These are phyloP conservation scores for Palaemon carinicauda DNA, from an alignment of 1,140 invertebrate species.

Conservation along the genomic window DNA sequence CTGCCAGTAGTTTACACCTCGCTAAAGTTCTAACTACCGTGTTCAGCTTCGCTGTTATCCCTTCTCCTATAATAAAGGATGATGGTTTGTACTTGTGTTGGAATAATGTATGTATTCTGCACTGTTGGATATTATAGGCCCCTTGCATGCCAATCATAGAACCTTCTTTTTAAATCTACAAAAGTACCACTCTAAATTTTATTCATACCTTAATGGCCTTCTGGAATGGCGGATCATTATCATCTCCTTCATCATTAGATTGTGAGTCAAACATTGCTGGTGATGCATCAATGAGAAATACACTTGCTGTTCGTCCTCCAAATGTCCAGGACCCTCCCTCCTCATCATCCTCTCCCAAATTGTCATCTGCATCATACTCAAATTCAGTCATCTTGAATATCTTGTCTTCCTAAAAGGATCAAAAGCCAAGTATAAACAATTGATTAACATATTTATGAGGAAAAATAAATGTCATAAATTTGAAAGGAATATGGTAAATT, in stretches of 20 bases:
- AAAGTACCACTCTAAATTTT: background rate
- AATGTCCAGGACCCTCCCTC: background rate
- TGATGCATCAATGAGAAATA: background rate
- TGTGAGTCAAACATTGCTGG: background rate
- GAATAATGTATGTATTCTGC: too few relatives aligned
- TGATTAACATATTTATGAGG: background rate
- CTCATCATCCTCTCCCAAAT: background rate
- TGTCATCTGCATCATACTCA: background rate
- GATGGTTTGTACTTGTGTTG: too few relatives aligned
- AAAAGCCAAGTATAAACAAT: background rate
- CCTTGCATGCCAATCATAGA: background rate
- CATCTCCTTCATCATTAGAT: background rate
- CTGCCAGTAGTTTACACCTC: too few relatives aligned
- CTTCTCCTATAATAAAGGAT: too few relatives aligned
- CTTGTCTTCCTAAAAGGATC: background rate
- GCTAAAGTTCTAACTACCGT: too few relatives aligned
- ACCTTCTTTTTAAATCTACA: background rate
- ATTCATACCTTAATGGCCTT: background rate
- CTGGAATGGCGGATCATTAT: background rate
- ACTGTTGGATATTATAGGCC: background rate
- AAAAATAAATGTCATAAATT: too few relatives aligned
- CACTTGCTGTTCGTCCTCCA: background rate
- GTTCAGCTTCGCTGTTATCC: too few relatives aligned
- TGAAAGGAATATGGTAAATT: too few relatives aligned
- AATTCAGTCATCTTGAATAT: background rate